Evolutionary conservation across 2,113 vertebrate genomes (phyloP).

Genomic region (Neotragus pygmaeus): DNA sequence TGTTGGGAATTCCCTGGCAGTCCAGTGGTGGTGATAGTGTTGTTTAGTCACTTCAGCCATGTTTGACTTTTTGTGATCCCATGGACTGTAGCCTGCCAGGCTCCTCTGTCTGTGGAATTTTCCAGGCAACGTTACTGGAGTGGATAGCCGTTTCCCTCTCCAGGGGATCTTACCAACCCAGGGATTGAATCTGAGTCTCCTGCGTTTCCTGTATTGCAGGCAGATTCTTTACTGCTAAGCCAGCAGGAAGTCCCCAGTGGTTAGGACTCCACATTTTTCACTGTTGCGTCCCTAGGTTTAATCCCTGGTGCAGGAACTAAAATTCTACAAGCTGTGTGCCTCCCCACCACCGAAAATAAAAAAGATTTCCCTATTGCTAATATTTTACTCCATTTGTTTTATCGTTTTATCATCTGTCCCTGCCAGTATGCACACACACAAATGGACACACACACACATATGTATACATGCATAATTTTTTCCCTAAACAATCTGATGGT

Average conservation of each 20-base stretch:
- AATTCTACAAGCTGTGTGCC: neutral
- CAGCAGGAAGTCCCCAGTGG: neutral
- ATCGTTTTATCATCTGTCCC: neutral
- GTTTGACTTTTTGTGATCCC: neutral
- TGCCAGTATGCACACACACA: neutral
- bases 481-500: neutral
- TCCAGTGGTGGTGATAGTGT: neutral
- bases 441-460: rapidly evolving
- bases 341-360: neutral
- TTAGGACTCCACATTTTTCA: neutral
- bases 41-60: neutral
- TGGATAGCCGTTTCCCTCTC: neutral
- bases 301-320: neutral
- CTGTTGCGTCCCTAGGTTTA: neutral
- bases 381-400: neutral
- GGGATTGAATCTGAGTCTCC: neutral
- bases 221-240: neutral
- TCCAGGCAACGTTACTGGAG: neutral
- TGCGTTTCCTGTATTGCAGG: neutral
- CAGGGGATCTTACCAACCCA: neutral
- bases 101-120: neutral
- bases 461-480: neutral
- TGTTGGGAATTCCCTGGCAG: neutral
- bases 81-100: neutral
- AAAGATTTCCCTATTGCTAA: neutral